phyloP scores from a whole-genome alignment of 35 echinoderm and acorn worm species.

The Apostichopus parvimensis region DNA sequence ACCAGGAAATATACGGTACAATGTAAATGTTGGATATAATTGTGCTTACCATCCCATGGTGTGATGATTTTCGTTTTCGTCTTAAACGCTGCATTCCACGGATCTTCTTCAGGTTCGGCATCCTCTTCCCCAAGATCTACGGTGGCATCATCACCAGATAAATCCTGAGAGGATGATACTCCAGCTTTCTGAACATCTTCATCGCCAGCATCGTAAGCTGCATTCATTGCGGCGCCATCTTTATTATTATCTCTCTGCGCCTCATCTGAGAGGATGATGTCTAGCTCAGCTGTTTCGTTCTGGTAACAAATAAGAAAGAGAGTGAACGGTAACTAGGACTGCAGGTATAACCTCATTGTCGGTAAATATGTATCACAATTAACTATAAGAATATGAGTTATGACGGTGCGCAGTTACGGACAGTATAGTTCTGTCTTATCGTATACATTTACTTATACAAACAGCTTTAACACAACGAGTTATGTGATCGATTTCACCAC shows the following conservation, averaged over 20 bases:
- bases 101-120: constrained; percentile 24
- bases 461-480: too few relatives aligned
- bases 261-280: neutral
- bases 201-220: neutral
- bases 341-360: too few relatives aligned
- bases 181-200: neutral
- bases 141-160: neutral
- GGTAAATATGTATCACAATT: too few relatives aligned
- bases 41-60: constrained; percentile 11
- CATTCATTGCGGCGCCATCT: neutral
- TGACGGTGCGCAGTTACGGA: too few relatives aligned
- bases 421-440: too few relatives aligned
- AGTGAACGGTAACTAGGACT: too few relatives aligned
- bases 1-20: too few relatives aligned
- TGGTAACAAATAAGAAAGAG: neutral
- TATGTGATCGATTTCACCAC: too few relatives aligned
- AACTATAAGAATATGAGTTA: neutral
- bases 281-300: neutral
- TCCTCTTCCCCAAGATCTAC: neutral
- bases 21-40: too few relatives aligned
- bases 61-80: constrained; percentile 11
- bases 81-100: constrained; percentile 33
- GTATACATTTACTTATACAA: too few relatives aligned
- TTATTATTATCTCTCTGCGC: neutral
- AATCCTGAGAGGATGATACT: neutral